Percentiles rank a stretch among this genome's conserved stretches.
Evolutionary conservation across 2,113 vertebrate genomes (phyloP).

Genomic region (Columba janthina): DNA sequence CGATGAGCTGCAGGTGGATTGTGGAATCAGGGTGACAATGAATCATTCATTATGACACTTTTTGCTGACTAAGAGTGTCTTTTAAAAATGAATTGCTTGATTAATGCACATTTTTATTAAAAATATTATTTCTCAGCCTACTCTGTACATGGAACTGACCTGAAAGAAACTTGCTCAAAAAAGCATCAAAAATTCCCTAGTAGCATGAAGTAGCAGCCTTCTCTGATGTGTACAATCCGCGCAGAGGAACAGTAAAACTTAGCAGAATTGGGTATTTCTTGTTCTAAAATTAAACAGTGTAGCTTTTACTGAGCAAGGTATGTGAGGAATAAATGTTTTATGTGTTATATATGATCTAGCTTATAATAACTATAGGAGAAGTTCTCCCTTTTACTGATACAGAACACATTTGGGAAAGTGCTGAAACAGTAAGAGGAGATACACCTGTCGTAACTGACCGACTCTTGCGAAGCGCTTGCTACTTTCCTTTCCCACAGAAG

Average conservation of each 20-base stretch:
- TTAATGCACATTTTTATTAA: constrained; percentile 13
- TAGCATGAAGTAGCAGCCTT: neutral
- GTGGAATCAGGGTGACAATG: neutral
- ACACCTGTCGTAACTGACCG: neutral
- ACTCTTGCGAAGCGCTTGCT: neutral
- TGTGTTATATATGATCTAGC: neutral
- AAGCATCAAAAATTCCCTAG: neutral
- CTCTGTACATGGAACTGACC: neutral
- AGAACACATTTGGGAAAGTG: neutral
- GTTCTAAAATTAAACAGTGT: neutral
- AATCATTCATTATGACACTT: constrained; percentile 38
- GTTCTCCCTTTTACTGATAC: neutral
- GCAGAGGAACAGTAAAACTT: neutral
- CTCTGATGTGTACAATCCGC: neutral
- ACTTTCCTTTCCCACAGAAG: neutral
- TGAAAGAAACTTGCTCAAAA: neutral
- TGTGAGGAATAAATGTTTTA: neutral
- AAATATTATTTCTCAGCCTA: constrained; percentile 6
- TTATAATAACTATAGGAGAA: neutral
- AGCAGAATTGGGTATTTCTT: neutral
- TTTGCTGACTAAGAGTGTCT: constrained; percentile 20
- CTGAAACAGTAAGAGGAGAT: neutral
- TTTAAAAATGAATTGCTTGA: constrained; percentile 34
- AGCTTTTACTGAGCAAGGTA: neutral
- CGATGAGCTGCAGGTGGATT: constrained; percentile 55